Percentiles rank a stretch among this genome's conserved stretches.
Conservation (phyloP, 1,140 invertebrate species). For the Eurytemora carolleeae region DNA sequence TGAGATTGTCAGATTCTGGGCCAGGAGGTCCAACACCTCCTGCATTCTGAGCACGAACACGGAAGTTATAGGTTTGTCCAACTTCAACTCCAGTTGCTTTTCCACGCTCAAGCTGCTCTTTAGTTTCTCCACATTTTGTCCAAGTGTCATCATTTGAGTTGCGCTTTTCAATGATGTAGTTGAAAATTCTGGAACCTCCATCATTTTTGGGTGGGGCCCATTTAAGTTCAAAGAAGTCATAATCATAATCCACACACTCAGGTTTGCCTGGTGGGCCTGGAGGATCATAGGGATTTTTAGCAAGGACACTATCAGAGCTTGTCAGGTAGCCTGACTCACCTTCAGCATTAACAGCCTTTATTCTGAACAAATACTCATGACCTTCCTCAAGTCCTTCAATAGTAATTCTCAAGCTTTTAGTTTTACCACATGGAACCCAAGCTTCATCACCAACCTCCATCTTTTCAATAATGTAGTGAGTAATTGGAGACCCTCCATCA, state of each 20-base stretch:
- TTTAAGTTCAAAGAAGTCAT: conserved; percentile 73
- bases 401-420: conserved; percentile 60
- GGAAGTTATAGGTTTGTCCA: conserved; percentile 66
- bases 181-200: conserved; percentile 76
- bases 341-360: conserved; percentile 81
- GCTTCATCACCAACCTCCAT: conserved; percentile 57
- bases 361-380: conserved; percentile 91
- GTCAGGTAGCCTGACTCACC: conserved; percentile 80
- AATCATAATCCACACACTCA: conserved; percentile 79
- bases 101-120: conserved; percentile 22
- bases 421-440: conserved; percentile 56
- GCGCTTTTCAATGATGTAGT: conserved; percentile 80
- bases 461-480: conserved; percentile 87
- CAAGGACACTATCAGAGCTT: conserved; percentile 67
- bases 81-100: conserved; percentile 34
- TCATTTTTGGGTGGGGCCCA: conserved; percentile 72
- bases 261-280: conserved; percentile 72
- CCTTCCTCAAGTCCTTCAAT: conserved; percentile 62
- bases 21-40: conserved; percentile 34
- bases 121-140: conserved; percentile 22
- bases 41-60: conserved; percentile 44
- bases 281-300: conserved; percentile 94
- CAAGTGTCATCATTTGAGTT: conserved; percentile 24
- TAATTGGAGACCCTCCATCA: conserved; percentile 84
- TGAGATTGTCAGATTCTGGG: conserved; percentile 56